These are phyloP conservation scores for Heliconius ismenius DNA, from an alignment of 2,888 invertebrate species.

Conservation along the genomic window DNA sequence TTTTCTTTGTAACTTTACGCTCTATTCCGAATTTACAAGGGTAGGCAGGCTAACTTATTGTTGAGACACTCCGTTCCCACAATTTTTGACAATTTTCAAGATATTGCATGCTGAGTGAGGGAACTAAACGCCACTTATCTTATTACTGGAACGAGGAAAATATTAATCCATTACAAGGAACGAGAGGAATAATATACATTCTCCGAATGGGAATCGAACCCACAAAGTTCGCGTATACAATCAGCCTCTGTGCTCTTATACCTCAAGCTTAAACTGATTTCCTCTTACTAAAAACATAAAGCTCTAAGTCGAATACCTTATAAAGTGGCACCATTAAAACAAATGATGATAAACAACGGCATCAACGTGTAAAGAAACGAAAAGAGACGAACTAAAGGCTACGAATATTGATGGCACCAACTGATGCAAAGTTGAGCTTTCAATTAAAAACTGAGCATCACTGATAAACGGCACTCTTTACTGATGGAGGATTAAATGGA, in stretches of 20 bases:
- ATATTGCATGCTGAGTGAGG: neutral
- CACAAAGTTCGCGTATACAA: neutral
- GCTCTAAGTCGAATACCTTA: constrained; percentile 17
- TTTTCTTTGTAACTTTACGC: no score
- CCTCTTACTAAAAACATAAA: neutral
- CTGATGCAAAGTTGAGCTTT: constrained; percentile 60
- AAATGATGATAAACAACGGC: constrained; percentile 40
- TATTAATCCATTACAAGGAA: no score
- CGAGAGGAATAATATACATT: neutral
- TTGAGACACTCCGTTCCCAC: neutral
- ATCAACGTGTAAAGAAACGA: constrained; percentile 39
- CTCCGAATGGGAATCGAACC: neutral
- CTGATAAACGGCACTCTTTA: constrained; percentile 45
- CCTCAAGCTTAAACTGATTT: neutral
- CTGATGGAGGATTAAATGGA: constrained; percentile 29
- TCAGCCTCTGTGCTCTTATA: neutral
- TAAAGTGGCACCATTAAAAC: constrained; percentile 41
- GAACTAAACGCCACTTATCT: neutral
- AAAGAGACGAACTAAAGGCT: constrained; percentile 37
- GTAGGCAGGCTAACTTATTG: no score
- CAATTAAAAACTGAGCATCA: constrained; percentile 66
- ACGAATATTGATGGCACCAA: constrained; percentile 59
- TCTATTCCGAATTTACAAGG: no score
- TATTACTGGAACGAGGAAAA: no score
- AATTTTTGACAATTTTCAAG: neutral